phyloP scores from a whole-genome alignment of 2,797 vertebrate species.

The Meriones psammophilus region DNA sequence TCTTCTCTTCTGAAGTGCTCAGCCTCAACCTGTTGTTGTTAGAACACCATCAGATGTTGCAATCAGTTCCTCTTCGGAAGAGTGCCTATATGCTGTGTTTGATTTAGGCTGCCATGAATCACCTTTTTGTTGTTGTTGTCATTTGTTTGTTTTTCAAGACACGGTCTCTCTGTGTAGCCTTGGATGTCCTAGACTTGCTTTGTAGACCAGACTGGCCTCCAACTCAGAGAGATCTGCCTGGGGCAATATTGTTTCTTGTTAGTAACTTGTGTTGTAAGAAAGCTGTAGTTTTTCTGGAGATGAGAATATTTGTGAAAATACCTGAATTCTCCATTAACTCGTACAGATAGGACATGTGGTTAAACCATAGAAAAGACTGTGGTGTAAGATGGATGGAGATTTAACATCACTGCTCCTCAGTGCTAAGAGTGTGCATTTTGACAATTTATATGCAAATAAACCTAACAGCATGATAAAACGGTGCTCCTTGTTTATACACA shows the following conservation, averaged over 20 bases:
- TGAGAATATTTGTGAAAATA: background rate
- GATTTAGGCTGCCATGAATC: background rate
- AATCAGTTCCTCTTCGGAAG: background rate
- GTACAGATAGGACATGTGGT: fast-evolving
- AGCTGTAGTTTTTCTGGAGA: background rate
- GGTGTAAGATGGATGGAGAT: background rate
- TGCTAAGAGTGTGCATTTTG: background rate
- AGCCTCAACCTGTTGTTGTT: background rate
- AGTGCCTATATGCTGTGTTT: background rate
- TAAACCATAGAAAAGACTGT: background rate
- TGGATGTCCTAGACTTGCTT: no score
- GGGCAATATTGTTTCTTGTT: background rate
- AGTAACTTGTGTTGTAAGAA: background rate
- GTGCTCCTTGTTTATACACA: background rate
- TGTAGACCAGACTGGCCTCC: no score
- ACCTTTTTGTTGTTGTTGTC: no score
- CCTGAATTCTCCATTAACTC: background rate
- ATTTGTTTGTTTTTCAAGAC: no score
- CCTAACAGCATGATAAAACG: fast-evolving
- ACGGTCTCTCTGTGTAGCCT: no score
- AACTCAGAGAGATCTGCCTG: no score
- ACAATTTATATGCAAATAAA: background rate
- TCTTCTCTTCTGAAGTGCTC: no score
- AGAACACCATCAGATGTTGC: background rate
- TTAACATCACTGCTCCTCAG: background rate